Evolutionary conservation across 1,140 invertebrate species (phyloP).

Genomic region (Anagrus nilaparvatae): DNA sequence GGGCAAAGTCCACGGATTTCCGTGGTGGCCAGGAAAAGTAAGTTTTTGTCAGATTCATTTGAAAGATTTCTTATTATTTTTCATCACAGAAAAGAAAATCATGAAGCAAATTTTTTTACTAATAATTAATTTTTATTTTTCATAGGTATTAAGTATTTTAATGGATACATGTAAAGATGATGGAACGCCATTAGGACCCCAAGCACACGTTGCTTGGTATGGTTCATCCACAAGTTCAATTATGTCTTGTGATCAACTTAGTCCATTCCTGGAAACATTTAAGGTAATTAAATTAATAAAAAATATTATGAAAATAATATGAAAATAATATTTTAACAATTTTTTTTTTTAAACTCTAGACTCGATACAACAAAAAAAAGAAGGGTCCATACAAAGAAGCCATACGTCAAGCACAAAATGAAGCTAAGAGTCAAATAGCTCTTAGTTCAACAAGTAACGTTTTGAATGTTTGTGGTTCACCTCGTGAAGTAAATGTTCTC

Average conservation of each 20-base stretch:
- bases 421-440: slow-evolving; percentile 48
- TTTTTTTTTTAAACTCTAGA: slow-evolving; percentile 40
- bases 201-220: slow-evolving; percentile 78
- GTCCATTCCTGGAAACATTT: slow-evolving; percentile 76
- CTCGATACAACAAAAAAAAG: slow-evolving; percentile 75
- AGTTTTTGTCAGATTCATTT: no score
- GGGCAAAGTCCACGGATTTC: slow-evolving; percentile 83
- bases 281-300: slow-evolving; percentile 54
- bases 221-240: slow-evolving; percentile 72
- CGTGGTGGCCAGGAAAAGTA: slow-evolving; percentile 82
- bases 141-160: slow-evolving; percentile 50
- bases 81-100: no score
- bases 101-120: no score
- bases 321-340: no score
- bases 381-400: slow-evolving; percentile 75
- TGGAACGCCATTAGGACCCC: slow-evolving; percentile 41
- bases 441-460: slow-evolving; percentile 31
- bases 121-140: no score
- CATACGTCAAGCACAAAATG: slow-evolving; percentile 68
- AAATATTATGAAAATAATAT: no score
- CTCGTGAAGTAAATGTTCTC: slow-evolving; percentile 39
- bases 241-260: slow-evolving; percentile 72
- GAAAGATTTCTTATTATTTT: no score
- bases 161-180: slow-evolving; percentile 42
- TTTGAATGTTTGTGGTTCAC: slow-evolving; percentile 37